phyloP scores from a whole-genome alignment of 37 sponge, comb jelly and placozoan genomes.

The Diacarnus erythraeanus region DNA sequence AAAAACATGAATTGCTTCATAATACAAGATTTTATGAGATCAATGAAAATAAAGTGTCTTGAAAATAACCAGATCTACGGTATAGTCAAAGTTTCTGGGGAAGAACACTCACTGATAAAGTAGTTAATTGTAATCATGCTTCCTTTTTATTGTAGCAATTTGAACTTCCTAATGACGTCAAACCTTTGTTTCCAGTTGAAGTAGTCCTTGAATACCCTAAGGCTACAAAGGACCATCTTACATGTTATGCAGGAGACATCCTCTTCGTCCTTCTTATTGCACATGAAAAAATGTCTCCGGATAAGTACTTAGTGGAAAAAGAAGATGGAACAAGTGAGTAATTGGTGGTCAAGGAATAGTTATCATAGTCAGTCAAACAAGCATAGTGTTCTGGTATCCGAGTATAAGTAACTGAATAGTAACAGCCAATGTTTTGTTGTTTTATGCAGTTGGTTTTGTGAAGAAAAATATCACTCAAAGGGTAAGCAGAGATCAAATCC shows the following conservation, averaged over 20 bases:
- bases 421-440: background rate
- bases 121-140: background rate
- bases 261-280: conserved; percentile 41
- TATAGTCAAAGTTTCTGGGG: too few species aligned
- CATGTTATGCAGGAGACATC: conserved; percentile 26
- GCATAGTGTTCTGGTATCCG: too few species aligned
- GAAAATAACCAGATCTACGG: too few species aligned
- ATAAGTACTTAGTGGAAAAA: conserved; percentile 57
- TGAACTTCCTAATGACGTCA: conserved; percentile 9
- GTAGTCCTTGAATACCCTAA: conserved; percentile 18
- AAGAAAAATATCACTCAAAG: conserved; percentile 24
- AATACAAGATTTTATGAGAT: too few species aligned
- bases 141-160: conserved; percentile 17
- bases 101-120: too few species aligned
- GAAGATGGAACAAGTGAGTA: conserved; percentile 61
- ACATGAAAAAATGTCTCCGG: conserved; percentile 56
- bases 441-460: conserved; percentile 41
- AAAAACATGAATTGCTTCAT: too few species aligned
- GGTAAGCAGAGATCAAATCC: too few species aligned
- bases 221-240: conserved; percentile 44
- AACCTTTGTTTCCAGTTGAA: conserved; percentile 43
- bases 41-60: too few species aligned
- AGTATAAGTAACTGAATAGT: background rate
- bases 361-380: background rate
- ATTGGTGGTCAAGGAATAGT: background rate